Evolutionary conservation across 1,140 invertebrate species (phyloP).

Genomic region (Ladona fulva): DNA sequence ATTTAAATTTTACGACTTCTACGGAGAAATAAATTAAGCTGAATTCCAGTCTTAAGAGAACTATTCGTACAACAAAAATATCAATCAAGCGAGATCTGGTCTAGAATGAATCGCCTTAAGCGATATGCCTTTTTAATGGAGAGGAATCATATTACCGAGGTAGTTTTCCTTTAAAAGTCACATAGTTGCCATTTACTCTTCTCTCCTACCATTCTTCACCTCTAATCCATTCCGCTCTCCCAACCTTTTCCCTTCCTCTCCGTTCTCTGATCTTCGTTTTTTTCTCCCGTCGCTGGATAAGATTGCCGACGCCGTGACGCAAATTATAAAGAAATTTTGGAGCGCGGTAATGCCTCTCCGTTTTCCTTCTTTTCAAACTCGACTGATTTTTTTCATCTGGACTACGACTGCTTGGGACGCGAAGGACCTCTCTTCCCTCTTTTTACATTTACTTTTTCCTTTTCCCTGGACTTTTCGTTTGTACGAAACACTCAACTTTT

Average conservation of each 20-base stretch:
- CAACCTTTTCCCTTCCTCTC: background rate
- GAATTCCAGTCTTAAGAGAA: no score
- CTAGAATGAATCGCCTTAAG: no score
- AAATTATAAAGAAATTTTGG: conserved; percentile 7
- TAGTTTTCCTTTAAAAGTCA: no score
- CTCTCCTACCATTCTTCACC: background rate
- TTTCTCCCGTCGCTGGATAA: background rate
- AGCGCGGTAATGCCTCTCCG: background rate
- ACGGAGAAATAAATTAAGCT: no score
- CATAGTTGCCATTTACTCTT: background rate
- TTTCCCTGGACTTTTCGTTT: background rate
- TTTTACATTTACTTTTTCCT: background rate
- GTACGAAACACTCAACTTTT: no score
- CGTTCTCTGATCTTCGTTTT: background rate
- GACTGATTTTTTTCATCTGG: background rate
- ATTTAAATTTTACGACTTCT: no score
- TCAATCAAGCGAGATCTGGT: no score
- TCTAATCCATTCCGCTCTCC: background rate
- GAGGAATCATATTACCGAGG: no score
- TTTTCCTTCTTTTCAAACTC: background rate
- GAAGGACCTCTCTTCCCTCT: background rate
- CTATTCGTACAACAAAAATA: no score
- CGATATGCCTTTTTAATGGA: no score
- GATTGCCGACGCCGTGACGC: background rate
- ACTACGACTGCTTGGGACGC: background rate